phyloP scores from a whole-genome alignment of 2,888 invertebrate genomes.

The Aethes cnicana region DNA sequence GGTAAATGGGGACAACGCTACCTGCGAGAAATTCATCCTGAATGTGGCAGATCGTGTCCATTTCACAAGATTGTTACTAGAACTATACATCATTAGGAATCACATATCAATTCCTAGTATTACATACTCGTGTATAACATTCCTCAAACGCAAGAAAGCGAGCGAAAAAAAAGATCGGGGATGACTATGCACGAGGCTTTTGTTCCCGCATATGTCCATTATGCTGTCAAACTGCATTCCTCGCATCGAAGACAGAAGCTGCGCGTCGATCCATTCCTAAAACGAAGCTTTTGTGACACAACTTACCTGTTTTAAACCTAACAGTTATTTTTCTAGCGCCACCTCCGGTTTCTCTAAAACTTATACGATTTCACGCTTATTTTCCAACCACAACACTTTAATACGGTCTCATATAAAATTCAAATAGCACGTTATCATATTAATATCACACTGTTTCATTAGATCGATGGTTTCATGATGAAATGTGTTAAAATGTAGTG shows the following conservation, averaged over 20 bases:
- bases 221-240: conserved; percentile 81
- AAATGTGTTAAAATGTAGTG: conserved; percentile 56
- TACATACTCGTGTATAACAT: conserved; percentile 42
- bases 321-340: conserved; percentile 70
- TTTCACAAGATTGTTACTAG: conserved; percentile 21
- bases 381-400: conserved; percentile 57
- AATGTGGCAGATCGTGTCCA: conserved; percentile 45
- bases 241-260: conserved; percentile 75
- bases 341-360: conserved; percentile 56
- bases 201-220: conserved; percentile 74
- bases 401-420: conserved; percentile 57
- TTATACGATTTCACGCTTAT: conserved; percentile 49
- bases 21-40: conserved; percentile 59
- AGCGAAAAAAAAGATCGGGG: conserved; percentile 66
- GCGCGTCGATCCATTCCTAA: conserved; percentile 66
- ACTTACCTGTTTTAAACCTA: conserved; percentile 79
- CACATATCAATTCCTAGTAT: conserved; percentile 38
- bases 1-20: conserved; percentile 69
- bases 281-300: conserved; percentile 75
- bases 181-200: conserved; percentile 78
- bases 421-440: conserved; percentile 50
- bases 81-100: conserved; percentile 30
- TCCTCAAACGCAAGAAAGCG: conserved; percentile 56
- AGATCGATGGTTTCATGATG: conserved; percentile 50
- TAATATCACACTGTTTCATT: conserved; percentile 65